Evolutionary conservation across 2,797 vertebrate genomes (phyloP), one percentile per base, ranked within the genome.

Genomic region (Mastacembelus armatus): DNA sequence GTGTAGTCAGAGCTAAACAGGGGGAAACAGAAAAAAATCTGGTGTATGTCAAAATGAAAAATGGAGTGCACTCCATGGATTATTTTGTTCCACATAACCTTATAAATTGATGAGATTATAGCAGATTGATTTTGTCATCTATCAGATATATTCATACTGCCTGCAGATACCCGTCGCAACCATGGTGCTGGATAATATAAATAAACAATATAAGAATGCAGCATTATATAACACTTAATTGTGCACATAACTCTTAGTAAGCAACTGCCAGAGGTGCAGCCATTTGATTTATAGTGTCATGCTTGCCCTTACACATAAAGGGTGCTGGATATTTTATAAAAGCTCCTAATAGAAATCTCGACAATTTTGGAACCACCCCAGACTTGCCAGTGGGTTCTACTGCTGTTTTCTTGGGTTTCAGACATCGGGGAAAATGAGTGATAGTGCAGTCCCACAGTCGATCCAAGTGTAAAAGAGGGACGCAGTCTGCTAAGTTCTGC

Each of bases 171-270:
- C 21, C 3, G 7, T 29, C 39, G 64, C 21, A 5, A 29, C 32
- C 21, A 24, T 18, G 19, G 10, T 8, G 45, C 15, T 45, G 50
- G 64, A 55, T 61, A 43, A 44, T 35, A 42, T 43, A 15, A 51
- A 29, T 7, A 45, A 40, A 66, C 57, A 55, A 44, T 18, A 57
- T 2, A 35, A 39, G 43, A 45, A 36, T 10, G 38, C 14, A 48
- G 15, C 32, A 33, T 21, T 39, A 45, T 66, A 44, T 67, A 45
- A 62, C 51, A 27, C 39, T 30, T 12, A 19, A 36, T 48, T 51
- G 36, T 56, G 42, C 36, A 56, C 66, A 70, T 52, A 61, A 69
- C 36, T 40, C 43, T 48, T 16, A 3, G 35, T 38, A 38, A 58
- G 59, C 33, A 47, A 40, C 40, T 60, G 51, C 21, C 66, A 58